Percentiles rank a stretch among this genome's conserved stretches.
Conservation (phyloP, 2,797 vertebrate species). For the Onychomys torridus region DNA sequence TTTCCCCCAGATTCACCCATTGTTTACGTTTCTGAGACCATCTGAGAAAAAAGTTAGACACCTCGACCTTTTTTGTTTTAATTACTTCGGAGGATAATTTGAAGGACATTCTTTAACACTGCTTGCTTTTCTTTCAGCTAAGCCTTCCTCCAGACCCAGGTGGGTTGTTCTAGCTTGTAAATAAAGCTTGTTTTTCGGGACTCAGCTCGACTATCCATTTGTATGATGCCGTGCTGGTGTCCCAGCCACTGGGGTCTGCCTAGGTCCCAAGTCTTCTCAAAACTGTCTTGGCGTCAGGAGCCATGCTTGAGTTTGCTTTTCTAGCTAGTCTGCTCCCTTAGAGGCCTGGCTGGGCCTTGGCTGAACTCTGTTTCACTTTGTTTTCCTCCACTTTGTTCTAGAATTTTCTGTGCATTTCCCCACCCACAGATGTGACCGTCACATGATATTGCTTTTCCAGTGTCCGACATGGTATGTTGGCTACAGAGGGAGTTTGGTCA, state of each 20-base stretch:
- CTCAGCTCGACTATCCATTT: slow-evolving; percentile 64
- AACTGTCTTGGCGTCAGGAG: background rate
- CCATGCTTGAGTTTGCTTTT: slow-evolving; percentile 40
- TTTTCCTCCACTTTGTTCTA: slow-evolving; percentile 65
- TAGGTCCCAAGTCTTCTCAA: background rate
- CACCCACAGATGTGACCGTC: slow-evolving; percentile 54
- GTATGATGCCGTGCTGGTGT: slow-evolving; percentile 34
- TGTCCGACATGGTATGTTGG: slow-evolving; percentile 29
- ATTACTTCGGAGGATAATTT: slow-evolving; percentile 10
- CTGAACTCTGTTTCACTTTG: slow-evolving; percentile 50
- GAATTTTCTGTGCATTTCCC: slow-evolving; percentile 65
- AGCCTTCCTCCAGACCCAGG: background rate
- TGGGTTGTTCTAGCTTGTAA: background rate
- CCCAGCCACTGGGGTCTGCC: background rate
- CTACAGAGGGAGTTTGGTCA: slow-evolving; percentile 47
- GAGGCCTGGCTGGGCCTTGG: background rate
- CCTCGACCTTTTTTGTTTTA: background rate
- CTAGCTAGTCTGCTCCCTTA: slow-evolving; percentile 34
- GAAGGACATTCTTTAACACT: background rate
- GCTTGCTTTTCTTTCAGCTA: background rate
- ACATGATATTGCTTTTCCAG: slow-evolving; percentile 52
- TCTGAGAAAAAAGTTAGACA: slow-evolving; percentile 25
- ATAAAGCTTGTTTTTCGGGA: slow-evolving; percentile 20
- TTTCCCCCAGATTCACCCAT: background rate
- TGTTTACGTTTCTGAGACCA: slow-evolving; percentile 28